Evolutionary conservation across 2,113 vertebrate genomes (phyloP), one percentile per base, ranked within the genome.

Genomic region (Camelus dromedarius): DNA sequence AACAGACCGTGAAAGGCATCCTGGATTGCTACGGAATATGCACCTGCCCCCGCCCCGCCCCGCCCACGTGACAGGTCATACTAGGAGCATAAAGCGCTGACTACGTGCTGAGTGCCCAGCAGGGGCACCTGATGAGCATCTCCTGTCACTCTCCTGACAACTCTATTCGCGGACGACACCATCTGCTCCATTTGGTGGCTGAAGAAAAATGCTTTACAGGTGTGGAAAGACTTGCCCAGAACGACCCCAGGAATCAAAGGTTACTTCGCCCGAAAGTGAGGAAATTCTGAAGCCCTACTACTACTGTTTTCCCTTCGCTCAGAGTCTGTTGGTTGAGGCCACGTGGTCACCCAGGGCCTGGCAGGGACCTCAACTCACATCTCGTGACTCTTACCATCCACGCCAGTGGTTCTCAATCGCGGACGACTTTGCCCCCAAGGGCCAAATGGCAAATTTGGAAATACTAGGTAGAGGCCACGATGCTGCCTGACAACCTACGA

Each of bases 11-110:
- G 66, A 30, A 75, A 73, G 35, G n/a, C 5, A 22, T 10, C 91
- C 76, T 26, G 4, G 0, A 35, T 28, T 16, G 32, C 24, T 2
- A 64, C 24, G 42, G 38, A 11, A 16, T 7, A 6, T 4, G 18
- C 1, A 73, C n/a, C 24, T 7, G 0, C 38, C n/a, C 42, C 5
- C 2, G 5, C 2, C 8, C 0, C 0, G 6, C 14, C 1, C 16
- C 38, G 5, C n/a, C 54, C 0, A 13, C 3, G 2, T 2, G 60
- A 76, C 50, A 30, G 69, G 62, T 7, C 35, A 1, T 11, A 13
- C 69, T 3, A 18, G 32, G 26, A 30, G 0, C 42, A 16, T 1
- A 18, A 79, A 72, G 67, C 16, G 1, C 73, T 9, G 30, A 35
- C 42, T 62, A 1, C 9, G 28, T 16, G 50, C n/a, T 2, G 6